Evolutionary conservation across 2,888 invertebrate species (phyloP).

Genomic region (Mellilla xanthometata): DNA sequence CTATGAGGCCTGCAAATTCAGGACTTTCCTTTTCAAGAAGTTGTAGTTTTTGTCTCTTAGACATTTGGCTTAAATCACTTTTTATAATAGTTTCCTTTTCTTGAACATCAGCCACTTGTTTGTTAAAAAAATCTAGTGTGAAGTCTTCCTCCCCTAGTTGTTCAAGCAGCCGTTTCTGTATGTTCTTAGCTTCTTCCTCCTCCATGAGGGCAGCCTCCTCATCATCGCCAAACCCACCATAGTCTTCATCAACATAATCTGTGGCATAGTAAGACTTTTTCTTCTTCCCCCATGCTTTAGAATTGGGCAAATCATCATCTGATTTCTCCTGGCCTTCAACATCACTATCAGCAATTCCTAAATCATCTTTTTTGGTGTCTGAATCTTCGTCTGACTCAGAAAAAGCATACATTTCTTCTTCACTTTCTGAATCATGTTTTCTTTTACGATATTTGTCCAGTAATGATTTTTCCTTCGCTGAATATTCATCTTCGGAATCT

Average conservation of each 20-base stretch:
- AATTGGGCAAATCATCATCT: slow-evolving; percentile 88
- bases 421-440: slow-evolving; percentile 79
- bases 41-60: slow-evolving; percentile 88
- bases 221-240: slow-evolving; percentile 86
- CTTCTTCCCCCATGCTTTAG: slow-evolving; percentile 94
- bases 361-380: slow-evolving; percentile 70
- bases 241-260: slow-evolving; percentile 95
- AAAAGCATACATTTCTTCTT: slow-evolving; percentile 86
- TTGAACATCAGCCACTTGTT: slow-evolving; percentile 60
- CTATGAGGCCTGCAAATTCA: slow-evolving; percentile 89
- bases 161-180: slow-evolving; percentile 89
- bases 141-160: slow-evolving; percentile 92
- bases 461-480: slow-evolving; percentile 84
- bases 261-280: slow-evolving; percentile 91
- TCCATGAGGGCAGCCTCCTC: slow-evolving; percentile 89
- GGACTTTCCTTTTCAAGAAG: slow-evolving; percentile 93
- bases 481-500: slow-evolving; percentile 89
- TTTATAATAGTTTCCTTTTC: slow-evolving; percentile 84
- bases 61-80: slow-evolving; percentile 89
- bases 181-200: slow-evolving; percentile 91
- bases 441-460: slow-evolving; percentile 83
- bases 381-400: slow-evolving; percentile 72
- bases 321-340: slow-evolving; percentile 88
- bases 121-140: slow-evolving; percentile 81
- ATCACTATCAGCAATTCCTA: slow-evolving; percentile 86